A percentile compares a stretch with the other conserved stretches of the same genome.
These are phyloP conservation scores for Gymnothorax reevesii DNA, from an alignment of 2,797 vertebrate species.

Conservation along the genomic window DNA sequence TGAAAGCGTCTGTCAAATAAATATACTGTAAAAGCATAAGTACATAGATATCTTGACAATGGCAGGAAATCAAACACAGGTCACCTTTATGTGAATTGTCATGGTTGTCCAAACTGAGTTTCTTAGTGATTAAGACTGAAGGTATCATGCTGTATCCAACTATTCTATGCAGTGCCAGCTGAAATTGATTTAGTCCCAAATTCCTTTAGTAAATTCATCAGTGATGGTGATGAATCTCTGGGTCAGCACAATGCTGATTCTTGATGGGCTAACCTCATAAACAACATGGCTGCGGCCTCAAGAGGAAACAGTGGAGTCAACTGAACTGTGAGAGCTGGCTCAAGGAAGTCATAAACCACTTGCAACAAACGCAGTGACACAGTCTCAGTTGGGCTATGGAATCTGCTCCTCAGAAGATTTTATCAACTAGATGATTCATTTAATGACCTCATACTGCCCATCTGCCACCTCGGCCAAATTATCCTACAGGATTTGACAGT, in stretches of 20 bases:
- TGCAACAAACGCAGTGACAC: background rate
- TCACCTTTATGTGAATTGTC: conserved; percentile 6
- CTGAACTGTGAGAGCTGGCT: background rate
- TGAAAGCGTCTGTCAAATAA: no score
- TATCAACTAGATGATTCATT: conserved; percentile 63
- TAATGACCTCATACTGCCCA: conserved; percentile 60
- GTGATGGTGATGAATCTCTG: background rate
- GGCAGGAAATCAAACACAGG: background rate
- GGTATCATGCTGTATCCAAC: background rate
- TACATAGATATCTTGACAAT: background rate
- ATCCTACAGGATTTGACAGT: conserved; percentile 26
- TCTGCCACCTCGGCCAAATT: conserved; percentile 46
- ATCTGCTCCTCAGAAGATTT: conserved; percentile 36
- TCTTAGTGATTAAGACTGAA: background rate
- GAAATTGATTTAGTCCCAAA: background rate
- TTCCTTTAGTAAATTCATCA: background rate
- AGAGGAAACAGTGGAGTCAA: conserved; percentile 10
- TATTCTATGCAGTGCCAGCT: background rate
- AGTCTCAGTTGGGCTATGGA: background rate
- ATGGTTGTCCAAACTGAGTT: background rate
- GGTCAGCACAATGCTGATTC: background rate
- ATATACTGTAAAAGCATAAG: background rate
- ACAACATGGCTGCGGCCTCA: background rate
- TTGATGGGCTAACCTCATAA: background rate
- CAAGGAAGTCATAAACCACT: background rate